Conservation (phyloP, 2,113 vertebrate species). For the Leucopsar rothschildi region DNA sequence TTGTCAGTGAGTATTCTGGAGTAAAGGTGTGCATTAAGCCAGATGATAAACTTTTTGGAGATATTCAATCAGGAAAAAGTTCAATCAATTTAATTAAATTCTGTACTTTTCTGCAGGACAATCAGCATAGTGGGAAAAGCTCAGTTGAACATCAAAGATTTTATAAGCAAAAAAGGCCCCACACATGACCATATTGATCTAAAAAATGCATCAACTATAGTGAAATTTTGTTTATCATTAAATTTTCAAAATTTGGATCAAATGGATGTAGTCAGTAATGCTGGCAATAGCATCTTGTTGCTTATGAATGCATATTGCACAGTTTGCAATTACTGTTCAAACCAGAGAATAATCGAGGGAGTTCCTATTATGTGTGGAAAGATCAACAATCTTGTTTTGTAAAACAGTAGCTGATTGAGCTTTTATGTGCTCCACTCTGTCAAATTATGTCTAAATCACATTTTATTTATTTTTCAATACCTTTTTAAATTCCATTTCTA, state of each 20-base stretch:
- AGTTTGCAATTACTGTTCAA: constrained; percentile 1
- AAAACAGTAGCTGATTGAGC: background rate
- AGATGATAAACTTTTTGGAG: background rate
- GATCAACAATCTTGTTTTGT: background rate
- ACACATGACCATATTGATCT: background rate
- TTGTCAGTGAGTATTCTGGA: background rate
- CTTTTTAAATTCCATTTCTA: background rate
- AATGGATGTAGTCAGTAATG: background rate
- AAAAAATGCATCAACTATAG: background rate
- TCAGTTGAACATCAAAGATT: background rate
- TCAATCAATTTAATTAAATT: background rate
- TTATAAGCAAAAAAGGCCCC: background rate
- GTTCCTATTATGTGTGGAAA: background rate
- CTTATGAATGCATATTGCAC: constrained; percentile 27
- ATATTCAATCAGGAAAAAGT: background rate
- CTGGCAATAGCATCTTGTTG: background rate
- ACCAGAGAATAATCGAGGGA: background rate
- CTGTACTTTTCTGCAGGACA: background rate
- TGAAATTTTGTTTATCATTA: background rate
- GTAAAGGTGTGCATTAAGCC: background rate
- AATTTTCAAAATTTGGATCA: constrained; percentile 9
- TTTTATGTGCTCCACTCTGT: background rate
- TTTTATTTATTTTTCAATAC: background rate
- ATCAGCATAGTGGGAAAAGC: background rate
- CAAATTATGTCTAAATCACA: background rate